A percentile compares a stretch with the other conserved stretches of the same genome.
phyloP scores from a whole-genome alignment of 2,888 invertebrate genomes.

The Macaria notata region DNA sequence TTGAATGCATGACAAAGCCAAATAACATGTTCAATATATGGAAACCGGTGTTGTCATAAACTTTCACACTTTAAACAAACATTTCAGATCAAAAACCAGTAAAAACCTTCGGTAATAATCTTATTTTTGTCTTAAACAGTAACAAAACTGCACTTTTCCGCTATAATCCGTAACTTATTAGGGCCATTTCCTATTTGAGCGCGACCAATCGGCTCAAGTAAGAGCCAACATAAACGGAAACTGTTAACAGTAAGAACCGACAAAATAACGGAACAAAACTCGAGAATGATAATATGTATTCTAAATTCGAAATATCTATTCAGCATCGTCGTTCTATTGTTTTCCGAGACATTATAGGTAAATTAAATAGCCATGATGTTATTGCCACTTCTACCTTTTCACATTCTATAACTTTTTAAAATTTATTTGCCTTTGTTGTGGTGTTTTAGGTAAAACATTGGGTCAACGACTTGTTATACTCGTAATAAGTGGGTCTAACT shows the following conservation, averaged over 20 bases:
- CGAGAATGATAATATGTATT: slow-evolving; percentile 21
- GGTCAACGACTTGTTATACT: slow-evolving; percentile 43
- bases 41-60: no score
- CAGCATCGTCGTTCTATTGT: not conserved
- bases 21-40: no score
- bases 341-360: not conserved
- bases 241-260: slow-evolving; percentile 56
- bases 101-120: not conserved
- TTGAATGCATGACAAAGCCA: no score
- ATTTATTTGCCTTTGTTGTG: slow-evolving; percentile 60
- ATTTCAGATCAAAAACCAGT: no score
- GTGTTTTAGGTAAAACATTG: slow-evolving; percentile 38
- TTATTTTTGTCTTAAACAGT: slow-evolving; percentile 49
- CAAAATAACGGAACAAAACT: slow-evolving; percentile 36
- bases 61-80: no score
- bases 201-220: slow-evolving; percentile 72
- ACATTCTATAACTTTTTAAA: slow-evolving; percentile 56
- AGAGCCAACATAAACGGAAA: slow-evolving; percentile 68
- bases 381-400: slow-evolving; percentile 38
- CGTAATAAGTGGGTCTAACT: not conserved
- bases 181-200: slow-evolving; percentile 65
- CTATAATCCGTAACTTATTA: slow-evolving; percentile 66
- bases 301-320: not conserved
- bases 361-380: slow-evolving; percentile 41
- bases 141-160: slow-evolving; percentile 57